Conservation (phyloP, 2,113 vertebrate genomes). For the Penelope pileata region DNA sequence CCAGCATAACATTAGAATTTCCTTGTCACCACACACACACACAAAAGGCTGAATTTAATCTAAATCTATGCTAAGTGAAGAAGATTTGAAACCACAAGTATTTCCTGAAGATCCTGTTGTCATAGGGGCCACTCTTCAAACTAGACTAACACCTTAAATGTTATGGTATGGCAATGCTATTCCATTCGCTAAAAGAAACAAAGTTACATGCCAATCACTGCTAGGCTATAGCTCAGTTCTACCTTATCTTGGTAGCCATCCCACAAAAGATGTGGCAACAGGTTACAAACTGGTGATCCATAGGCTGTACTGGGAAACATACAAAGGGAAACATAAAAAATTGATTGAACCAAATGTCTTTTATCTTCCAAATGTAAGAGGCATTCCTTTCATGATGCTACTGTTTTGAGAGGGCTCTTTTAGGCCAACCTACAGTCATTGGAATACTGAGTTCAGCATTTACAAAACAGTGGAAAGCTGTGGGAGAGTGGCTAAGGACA, state of each 20-base stretch:
- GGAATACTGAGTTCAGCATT: neutral
- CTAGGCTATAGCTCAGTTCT: neutral
- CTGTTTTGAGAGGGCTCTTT: neutral
- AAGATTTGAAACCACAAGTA: neutral
- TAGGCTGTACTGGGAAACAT: neutral
- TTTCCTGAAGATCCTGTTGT: neutral
- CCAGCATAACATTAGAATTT: neutral
- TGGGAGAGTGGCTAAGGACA: neutral
- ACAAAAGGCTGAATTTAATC: neutral
- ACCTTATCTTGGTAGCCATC: neutral
- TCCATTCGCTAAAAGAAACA: neutral
- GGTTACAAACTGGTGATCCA: neutral
- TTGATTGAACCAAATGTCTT: neutral
- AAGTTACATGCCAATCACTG: neutral
- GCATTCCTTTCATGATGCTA: neutral
- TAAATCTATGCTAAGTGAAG: neutral
- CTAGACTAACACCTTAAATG: neutral
- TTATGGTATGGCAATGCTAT: neutral
- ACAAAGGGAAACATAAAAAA: conserved; percentile 7
- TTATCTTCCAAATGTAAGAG: neutral
- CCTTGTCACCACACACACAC: neutral
- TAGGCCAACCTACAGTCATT: neutral
- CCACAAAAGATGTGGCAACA: neutral
- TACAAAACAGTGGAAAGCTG: neutral
- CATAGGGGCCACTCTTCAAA: neutral